Conservation (phyloP, 2,113 vertebrate genomes). For the Rhegmatorhina hoffmannsi region DNA sequence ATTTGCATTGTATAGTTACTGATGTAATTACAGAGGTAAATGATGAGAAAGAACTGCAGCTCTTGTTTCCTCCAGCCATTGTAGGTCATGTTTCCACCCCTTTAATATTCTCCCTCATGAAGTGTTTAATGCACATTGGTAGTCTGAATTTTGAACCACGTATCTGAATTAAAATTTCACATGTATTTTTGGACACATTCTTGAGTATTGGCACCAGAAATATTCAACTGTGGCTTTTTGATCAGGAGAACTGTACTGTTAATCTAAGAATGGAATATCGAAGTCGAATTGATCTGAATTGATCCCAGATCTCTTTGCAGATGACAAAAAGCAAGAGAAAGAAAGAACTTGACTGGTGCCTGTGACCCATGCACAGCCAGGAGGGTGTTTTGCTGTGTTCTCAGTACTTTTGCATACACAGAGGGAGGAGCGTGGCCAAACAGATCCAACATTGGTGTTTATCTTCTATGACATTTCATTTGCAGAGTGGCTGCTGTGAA, state of each 20-base stretch:
- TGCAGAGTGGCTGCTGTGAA: conserved; percentile 93
- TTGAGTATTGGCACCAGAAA: neutral
- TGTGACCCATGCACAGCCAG: neutral
- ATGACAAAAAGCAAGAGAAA: neutral
- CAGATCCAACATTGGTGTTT: neutral
- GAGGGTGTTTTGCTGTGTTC: neutral
- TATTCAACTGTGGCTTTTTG: neutral
- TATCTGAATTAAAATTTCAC: neutral
- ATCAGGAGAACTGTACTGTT: neutral
- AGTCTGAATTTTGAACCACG: neutral
- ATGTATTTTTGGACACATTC: neutral
- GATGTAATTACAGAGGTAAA: neutral
- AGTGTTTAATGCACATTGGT: neutral
- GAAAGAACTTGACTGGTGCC: neutral
- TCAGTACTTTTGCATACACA: neutral
- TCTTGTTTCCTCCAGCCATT: neutral
- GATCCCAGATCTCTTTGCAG: neutral
- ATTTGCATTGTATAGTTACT: neutral
- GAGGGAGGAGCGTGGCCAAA: neutral
- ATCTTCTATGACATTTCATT: neutral
- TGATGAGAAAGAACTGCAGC: neutral
- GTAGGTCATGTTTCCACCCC: neutral
- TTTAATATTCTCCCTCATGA: neutral
- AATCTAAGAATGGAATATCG: neutral
- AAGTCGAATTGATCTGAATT: neutral